Evolutionary conservation across 2,113 vertebrate genomes (phyloP).

Genomic region (Petrocephalus microphthalmus): DNA sequence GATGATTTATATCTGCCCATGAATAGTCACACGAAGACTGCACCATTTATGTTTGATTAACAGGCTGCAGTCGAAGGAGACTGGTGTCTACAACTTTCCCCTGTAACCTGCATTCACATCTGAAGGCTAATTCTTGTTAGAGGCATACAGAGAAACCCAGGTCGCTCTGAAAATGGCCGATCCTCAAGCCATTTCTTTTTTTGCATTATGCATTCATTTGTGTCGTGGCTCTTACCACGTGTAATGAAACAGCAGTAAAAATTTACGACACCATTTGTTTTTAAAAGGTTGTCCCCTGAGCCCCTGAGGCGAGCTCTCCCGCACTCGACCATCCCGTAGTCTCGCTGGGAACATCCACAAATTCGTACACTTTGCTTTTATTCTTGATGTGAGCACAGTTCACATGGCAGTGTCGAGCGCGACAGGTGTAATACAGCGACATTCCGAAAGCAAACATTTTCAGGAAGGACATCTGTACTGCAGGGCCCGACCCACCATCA

Average conservation of each 20-base stretch:
- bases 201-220: no score
- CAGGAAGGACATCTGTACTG: slow-evolving; percentile 11
- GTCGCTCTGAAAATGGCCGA: not conserved
- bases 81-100: not conserved
- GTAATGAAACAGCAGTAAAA: not conserved
- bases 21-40: not conserved
- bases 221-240: not conserved
- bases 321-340: not conserved
- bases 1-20: not conserved
- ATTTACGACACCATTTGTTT: not conserved
- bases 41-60: not conserved
- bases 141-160: not conserved
- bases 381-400: not conserved
- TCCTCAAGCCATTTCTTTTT: not conserved
- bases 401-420: not conserved
- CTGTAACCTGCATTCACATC: not conserved
- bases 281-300: not conserved
- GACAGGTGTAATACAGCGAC: slow-evolving; percentile 5
- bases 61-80: not conserved
- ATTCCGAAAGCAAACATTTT: slow-evolving; percentile 18
- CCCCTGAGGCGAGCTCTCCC: not conserved
- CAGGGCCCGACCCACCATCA: not conserved
- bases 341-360: not conserved
- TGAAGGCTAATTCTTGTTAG: not conserved
- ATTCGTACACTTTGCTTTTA: not conserved